Conservation (phyloP, 2,113 vertebrate species). For the Seriola aureovittata region DNA sequence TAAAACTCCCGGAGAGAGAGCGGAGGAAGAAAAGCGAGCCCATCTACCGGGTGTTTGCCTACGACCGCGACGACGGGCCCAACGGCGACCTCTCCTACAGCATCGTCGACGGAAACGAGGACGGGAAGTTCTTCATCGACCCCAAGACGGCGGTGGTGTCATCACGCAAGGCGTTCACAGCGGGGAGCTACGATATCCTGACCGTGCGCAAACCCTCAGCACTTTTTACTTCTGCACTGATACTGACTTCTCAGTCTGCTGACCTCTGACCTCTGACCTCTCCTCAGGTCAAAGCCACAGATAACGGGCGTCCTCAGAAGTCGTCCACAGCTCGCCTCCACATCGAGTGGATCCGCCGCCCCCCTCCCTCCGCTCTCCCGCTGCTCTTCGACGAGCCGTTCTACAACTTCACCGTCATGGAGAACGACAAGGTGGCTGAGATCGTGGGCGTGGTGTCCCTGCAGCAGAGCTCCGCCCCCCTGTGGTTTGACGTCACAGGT, state of each 20-base stretch:
- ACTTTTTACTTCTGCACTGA: too few species aligned
- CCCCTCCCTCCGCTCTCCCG: constrained; percentile 77
- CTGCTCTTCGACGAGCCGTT: constrained; percentile 92
- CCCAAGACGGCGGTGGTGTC: constrained; percentile 96
- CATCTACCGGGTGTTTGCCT: constrained; percentile 95
- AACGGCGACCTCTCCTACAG: constrained; percentile 96
- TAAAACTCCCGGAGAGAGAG: constrained; percentile 94
- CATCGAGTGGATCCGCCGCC: constrained; percentile 96
- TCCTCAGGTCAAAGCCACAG: constrained; percentile 93
- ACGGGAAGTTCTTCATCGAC: constrained; percentile 96
- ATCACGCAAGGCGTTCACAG: constrained; percentile 94
- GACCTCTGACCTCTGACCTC: too few species aligned
- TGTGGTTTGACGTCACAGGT: constrained; percentile 98
- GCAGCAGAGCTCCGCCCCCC: constrained; percentile 88
- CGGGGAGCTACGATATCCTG: constrained; percentile 95
- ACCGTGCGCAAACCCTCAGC: constrained; percentile 85
- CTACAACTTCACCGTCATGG: constrained; percentile 98
- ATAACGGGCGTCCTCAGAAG: constrained; percentile 96
- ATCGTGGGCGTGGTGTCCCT: constrained; percentile 96
- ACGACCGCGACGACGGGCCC: constrained; percentile 93
- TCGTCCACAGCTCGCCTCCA: constrained; percentile 94
- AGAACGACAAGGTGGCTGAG: constrained; percentile 93
- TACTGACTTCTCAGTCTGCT: too few species aligned
- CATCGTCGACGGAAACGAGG: constrained; percentile 95
- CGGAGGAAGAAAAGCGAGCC: constrained; percentile 93